These are phyloP conservation scores for Lichenostomus cassidix DNA, from an alignment of 2,113 vertebrate species.

Conservation along the genomic window DNA sequence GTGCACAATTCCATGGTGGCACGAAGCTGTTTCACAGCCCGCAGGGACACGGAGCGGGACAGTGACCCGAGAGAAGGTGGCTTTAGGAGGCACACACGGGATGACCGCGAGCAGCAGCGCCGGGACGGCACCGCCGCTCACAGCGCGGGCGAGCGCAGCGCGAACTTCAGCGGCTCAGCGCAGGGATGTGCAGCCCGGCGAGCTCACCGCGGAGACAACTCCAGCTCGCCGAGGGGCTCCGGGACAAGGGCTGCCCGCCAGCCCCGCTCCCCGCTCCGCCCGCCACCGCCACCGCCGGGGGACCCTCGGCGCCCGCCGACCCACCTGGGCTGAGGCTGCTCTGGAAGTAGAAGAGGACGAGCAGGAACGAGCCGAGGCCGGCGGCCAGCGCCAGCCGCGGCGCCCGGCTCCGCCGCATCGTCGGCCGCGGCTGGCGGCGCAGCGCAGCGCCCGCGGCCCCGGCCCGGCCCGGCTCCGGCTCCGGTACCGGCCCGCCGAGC, in stretches of 20 bases:
- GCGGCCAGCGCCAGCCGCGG: conserved; percentile 2
- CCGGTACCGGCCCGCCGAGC: too few relatives aligned
- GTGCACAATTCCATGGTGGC: accelerated
- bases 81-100: accelerated
- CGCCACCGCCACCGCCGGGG: background rate
- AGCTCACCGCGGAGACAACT: background rate
- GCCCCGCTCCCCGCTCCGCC: background rate
- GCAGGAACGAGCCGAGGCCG: conserved; percentile 79
- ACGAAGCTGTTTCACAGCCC: background rate
- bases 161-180: background rate
- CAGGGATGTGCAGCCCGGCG: background rate
- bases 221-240: accelerated
- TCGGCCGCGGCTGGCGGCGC: too few relatives aligned
- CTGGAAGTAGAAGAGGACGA: conserved; percentile 81
- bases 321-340: conserved; percentile 82
- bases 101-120: accelerated
- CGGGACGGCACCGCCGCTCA: accelerated
- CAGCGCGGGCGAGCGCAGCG: background rate
- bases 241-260: background rate
- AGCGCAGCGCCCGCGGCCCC: too few relatives aligned
- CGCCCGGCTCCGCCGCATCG: too few relatives aligned
- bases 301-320: background rate
- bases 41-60: background rate
- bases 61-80: accelerated
- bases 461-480: too few relatives aligned